Evolutionary conservation across 1,140 invertebrate genomes (phyloP), one percentile per base, ranked within the genome.

Genomic region (Lucilia cuprina): DNA sequence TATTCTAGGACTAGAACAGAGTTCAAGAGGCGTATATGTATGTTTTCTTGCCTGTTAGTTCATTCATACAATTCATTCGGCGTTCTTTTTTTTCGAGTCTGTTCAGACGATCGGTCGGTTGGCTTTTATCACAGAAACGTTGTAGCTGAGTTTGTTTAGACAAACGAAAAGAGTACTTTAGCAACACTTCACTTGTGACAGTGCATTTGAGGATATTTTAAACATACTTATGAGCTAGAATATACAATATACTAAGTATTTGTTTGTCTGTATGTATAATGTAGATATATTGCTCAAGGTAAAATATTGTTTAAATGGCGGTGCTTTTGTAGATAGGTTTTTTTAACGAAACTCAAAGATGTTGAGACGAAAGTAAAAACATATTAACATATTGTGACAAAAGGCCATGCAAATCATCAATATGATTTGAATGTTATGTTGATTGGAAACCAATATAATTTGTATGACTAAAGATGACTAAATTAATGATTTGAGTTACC

Each of bases 151-250:
- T 70, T 19, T 70, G 65, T 70, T 70, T 70, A 70, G 65, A 70
- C 17, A 70, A 70, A 70, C n/a, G 65, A 21, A 21, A 70, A 70
- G 65, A 70, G 65, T 70, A 70, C 65, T 70, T 70, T 70, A 70
- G n/a, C 65, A 70, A 21, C 19, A 70, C 65, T 70, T 70, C 65
- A 70, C n/a, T 21, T 70, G 65, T 70, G 65, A 70, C 65, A 70
- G 19, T 70, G 19, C 65, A 19, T 70, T 25, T 70, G 19, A 21
- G n/a, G 65, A 70, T 5, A 10, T 19, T 21, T 70, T 21, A 70
- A 60, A 17, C 17, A 17, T 60, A 60, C 50, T 30, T 30, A 21
- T n/a, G n/a, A n/a, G n/a, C n/a, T n/a, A n/a, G n/a, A n/a, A n/a
- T n/a, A n/a, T n/a, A n/a, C n/a, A n/a, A n/a, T n/a, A n/a, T 70